Base-by-base conservation (phyloP, 2,113 vertebrate genomes). In the Heliornis fulica region DNA sequence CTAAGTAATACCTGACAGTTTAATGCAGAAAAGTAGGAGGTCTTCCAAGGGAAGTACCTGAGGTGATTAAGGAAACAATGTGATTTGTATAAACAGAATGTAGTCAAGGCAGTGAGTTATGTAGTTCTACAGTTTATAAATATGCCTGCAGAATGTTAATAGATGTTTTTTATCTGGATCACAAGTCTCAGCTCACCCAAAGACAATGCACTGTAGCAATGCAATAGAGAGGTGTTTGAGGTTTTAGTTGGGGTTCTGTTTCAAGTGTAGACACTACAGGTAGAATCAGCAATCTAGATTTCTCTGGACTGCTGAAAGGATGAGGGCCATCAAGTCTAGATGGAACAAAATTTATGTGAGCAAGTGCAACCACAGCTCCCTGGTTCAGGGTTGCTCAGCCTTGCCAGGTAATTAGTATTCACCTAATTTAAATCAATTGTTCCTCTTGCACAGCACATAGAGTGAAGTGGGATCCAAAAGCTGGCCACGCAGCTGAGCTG, bases 21-120 rank as follows among this genome's bases (percentile, higher is more conserved):
- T 63, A 31, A 79, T 50, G 51, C 22, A 89, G 54, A 51, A 63
- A 86, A 76, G 48, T 29, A 70, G 48, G 45, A 84, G 31, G 12
- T 36, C 45, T 80, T 86, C 36, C 66, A 63, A 50, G 22, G 63
- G 51, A 91, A 86, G 60, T 36, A 91, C 45, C 34, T 0, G 0
- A 69, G 51, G 46, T 80, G 71, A 90, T 92, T 70, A 70, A 46
- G n/a, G 59, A 78, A 95, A 65, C 43, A 86, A 50, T 54, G 64
- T 80, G 72, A 95, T 86, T 87, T 80, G 41, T 88, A 51, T 28
- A 74, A 93, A 57, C 59, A 77, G 68, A 93, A 85, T 88, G 90
- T 90, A 86, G 71, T 74, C 71, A 60, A 94, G 51, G n/a, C 43
- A 70, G 38, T 36, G 79, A 87, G 43, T 79, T 76, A 87, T 87